A percentile compares a stretch with the other conserved stretches of the same genome.
Conservation (phyloP, 1,140 invertebrate species). For the Helicoverpa armigera region DNA sequence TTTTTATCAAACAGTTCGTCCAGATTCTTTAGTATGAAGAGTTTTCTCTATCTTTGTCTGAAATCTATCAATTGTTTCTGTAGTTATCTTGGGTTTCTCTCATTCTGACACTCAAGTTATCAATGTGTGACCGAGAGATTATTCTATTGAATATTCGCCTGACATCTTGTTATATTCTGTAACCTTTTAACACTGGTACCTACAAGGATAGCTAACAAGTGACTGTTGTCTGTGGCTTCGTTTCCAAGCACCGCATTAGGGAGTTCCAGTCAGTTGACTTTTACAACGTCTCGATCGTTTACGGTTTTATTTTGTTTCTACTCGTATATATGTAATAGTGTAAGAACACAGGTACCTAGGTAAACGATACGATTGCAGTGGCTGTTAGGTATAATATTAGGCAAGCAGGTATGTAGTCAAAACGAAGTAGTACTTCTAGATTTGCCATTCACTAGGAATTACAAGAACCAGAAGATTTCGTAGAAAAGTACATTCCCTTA, state of each 20-base stretch:
- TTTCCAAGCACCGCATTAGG: conserved; percentile 26
- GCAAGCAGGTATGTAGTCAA: neutral
- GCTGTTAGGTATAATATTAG: neutral
- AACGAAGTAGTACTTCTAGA: neutral
- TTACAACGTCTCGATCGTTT: conserved; percentile 38
- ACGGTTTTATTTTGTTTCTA: conserved; percentile 24
- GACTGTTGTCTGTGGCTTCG: conserved; percentile 25
- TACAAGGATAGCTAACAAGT: conserved; percentile 13
- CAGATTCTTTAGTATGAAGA: too few species aligned
- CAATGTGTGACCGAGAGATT: too few species aligned
- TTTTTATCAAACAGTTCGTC: too few species aligned
- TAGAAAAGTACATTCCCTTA: too few species aligned
- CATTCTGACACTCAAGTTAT: too few species aligned
- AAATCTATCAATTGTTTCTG: too few species aligned
- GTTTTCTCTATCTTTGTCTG: too few species aligned
- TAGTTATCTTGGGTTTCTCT: too few species aligned
- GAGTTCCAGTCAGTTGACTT: conserved; percentile 30
- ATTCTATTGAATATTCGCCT: too few species aligned
- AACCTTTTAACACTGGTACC: conserved; percentile 10
- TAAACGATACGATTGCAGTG: neutral
- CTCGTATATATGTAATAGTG: neutral
- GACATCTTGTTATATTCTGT: neutral
- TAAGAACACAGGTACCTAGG: neutral
- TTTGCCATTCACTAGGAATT: too few species aligned
- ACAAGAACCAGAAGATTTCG: too few species aligned